Evolutionary conservation across 2,113 vertebrate genomes (phyloP).

Genomic region (Gnathonemus longibarbis): DNA sequence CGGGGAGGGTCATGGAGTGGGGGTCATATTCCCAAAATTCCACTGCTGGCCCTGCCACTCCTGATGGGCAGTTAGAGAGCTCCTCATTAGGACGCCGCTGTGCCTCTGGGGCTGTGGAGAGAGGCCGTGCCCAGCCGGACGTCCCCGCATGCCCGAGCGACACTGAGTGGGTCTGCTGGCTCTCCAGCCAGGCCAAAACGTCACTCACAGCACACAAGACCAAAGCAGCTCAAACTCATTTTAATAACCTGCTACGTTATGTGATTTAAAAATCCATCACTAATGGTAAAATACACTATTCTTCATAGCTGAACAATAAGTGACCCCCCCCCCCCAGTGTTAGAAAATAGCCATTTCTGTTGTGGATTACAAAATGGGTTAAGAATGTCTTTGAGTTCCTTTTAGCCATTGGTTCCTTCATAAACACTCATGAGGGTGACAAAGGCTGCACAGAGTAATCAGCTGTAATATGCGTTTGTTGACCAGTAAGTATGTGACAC

Average conservation of each 20-base stretch:
- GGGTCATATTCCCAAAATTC: constrained; percentile 75
- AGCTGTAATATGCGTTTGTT: background rate
- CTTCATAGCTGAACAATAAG: background rate
- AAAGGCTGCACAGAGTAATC: background rate
- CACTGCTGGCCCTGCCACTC: constrained; percentile 63
- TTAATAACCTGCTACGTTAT: background rate
- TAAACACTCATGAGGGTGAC: background rate
- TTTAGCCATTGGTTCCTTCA: background rate
- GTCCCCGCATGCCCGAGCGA: background rate
- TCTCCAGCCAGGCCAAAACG: background rate
- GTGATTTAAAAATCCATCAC: background rate
- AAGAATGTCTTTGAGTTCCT: background rate
- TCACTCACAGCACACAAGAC: background rate
- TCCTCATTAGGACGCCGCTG: constrained; percentile 64
- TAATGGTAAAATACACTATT: background rate
- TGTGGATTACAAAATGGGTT: background rate
- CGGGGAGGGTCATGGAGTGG: constrained; percentile 29
- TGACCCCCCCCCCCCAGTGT: background rate
- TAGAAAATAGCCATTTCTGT: background rate
- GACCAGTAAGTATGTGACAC: background rate
- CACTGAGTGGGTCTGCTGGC: background rate
- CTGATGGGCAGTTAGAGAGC: constrained; percentile 69
- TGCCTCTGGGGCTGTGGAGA: constrained; percentile 45
- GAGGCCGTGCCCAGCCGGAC: background rate
- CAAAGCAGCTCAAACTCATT: background rate